Conservation (phyloP, 2,888 invertebrate species). For the Crioceris asparagi region DNA sequence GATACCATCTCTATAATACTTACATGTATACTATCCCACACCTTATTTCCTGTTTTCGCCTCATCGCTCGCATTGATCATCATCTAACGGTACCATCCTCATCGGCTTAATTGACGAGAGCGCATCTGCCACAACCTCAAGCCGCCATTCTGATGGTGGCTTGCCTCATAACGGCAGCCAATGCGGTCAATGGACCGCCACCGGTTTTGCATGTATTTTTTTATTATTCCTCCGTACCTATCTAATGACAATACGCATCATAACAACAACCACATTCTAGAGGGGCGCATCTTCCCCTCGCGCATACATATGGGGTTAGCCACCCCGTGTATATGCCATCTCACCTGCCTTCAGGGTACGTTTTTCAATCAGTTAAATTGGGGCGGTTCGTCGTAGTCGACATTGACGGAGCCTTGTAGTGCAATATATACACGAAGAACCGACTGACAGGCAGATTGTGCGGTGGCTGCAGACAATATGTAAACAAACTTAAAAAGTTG, state of each 20-base stretch:
- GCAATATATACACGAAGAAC: no score
- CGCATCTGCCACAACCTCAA: no score
- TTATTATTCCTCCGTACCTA: no score
- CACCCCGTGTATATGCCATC: conserved; percentile 25
- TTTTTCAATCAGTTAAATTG: conserved; percentile 28
- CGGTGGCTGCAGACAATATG: conserved; percentile 18
- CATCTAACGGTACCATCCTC: neutral
- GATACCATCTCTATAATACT: no score
- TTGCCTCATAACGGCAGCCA: conserved; percentile 25
- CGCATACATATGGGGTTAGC: conserved; percentile 14
- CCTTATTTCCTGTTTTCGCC: neutral
- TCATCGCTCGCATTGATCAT: neutral
- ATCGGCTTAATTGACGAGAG: neutral
- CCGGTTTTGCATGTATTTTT: conserved; percentile 25
- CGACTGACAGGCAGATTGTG: conserved; percentile 15
- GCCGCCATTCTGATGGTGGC: no score
- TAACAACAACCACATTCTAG: no score
- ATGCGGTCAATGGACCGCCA: conserved; percentile 25
- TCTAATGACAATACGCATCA: no score
- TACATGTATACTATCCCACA: no score
- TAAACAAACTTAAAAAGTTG: conserved; percentile 20
- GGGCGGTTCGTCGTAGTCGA: conserved; percentile 14
- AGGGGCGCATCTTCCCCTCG: conserved; percentile 25
- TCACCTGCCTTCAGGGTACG: conserved; percentile 29
- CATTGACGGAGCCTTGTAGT: no score